Base-by-base conservation (phyloP, 2,113 vertebrate species). In the Helogale parvula region DNA sequence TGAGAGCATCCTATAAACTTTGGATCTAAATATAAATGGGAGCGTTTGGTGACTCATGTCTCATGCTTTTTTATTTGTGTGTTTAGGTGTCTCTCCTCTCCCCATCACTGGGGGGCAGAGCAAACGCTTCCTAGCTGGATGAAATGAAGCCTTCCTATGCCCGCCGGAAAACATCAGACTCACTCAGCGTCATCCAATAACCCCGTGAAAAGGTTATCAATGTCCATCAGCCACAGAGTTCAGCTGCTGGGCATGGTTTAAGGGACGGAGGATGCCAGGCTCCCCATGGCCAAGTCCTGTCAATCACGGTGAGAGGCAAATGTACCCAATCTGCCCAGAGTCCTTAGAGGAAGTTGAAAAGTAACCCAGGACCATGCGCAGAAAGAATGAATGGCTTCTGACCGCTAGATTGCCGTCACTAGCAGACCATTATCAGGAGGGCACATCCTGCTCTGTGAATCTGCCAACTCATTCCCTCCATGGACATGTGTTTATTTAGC, bases 141-240 rank as follows among this genome's bases (percentile, higher is more conserved):
- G 87, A 96, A 96, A 96, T 85, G 92, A 98, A 97, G 97, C 60
- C 89, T 97, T 68, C 96, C 95, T 84, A 57, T 17, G 95, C 97
- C 98, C 98, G 97, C 93, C 98, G 97, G 79, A 54, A 76, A 88
- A 57, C 0, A 7, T 98, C 96, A 93, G 86, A 97, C 98, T 97
- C 92, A 94, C 96, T 99, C 96, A 98, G 89, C 96, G 92, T 98
- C 98, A 98, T 93, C 92, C 45, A 71, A 93, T 98, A 98, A 98
- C 96, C 96, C 92, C 0, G 0, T 57, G 97, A 98, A 96, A 94
- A 94, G 92, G 25, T 96, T 97, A 98, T 98, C 98, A 98, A 98
- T 98, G 98, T 98, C 98, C 97, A 98, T 98, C 98, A 98, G 90
- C 92, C 92, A 98, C 98, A 98, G 88, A 86, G 94, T 95, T 97